Evolutionary conservation across 2,797 vertebrate species (phyloP).

Genomic region (Morelia viridis): DNA sequence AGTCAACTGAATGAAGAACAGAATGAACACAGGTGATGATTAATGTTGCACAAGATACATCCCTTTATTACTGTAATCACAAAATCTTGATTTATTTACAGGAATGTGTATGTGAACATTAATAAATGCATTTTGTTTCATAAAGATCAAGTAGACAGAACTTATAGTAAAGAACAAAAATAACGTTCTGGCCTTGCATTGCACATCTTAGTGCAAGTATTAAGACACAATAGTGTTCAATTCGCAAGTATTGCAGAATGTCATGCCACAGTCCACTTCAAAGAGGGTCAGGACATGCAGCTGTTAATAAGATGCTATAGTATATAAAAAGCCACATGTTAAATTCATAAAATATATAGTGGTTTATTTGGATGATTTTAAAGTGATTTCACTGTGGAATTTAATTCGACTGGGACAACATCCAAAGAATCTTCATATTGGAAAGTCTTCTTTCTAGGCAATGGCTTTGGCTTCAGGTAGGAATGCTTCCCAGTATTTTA

Average conservation of each 20-base stretch:
- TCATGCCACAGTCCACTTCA: constrained; percentile 82
- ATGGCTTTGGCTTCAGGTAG: constrained; percentile 96
- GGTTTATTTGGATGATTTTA: constrained; percentile 81
- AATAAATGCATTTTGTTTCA: constrained; percentile 77
- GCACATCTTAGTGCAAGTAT: constrained; percentile 77
- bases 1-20: constrained; percentile 49
- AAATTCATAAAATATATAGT: constrained; percentile 83
- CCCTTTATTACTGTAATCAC: constrained; percentile 87
- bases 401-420: constrained; percentile 70
- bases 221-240: constrained; percentile 84
- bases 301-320: constrained; percentile 78
- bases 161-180: constrained; percentile 77
- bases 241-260: constrained; percentile 81
- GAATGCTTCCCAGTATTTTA: constrained; percentile 78
- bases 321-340: constrained; percentile 77
- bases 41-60: constrained; percentile 77
- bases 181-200: constrained; percentile 75
- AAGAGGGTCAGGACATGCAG: constrained; percentile 76
- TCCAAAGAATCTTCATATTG: constrained; percentile 64
- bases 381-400: constrained; percentile 77
- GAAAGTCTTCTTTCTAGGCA: constrained; percentile 77
- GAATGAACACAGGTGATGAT: constrained; percentile 61
- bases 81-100: constrained; percentile 83
- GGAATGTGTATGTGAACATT: constrained; percentile 85
- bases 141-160: constrained; percentile 72